Conservation (phyloP, 2,797 vertebrate genomes). For the Crypturellus tataupa region DNA sequence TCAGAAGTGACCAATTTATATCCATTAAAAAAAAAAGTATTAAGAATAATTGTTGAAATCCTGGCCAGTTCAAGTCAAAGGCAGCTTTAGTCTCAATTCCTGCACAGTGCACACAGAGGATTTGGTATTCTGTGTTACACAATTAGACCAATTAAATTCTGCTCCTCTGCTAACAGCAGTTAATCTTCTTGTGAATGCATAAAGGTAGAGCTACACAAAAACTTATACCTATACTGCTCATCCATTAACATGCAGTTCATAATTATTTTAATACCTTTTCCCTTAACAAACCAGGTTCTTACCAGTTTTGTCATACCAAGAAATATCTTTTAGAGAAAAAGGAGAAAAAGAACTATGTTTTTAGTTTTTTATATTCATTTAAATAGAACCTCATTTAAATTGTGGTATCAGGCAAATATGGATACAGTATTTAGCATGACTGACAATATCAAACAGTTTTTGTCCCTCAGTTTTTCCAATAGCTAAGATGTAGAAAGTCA, state of each 20-base stretch:
- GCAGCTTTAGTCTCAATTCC: neutral
- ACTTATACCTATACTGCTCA: neutral
- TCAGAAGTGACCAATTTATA: conserved; percentile 75
- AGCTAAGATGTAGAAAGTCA: neutral
- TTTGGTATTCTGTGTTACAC: conserved; percentile 41
- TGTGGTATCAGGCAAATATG: neutral
- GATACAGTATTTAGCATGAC: neutral
- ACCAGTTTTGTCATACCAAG: neutral
- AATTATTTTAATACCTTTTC: conserved; percentile 31
- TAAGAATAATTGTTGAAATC: conserved; percentile 28
- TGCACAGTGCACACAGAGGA: neutral
- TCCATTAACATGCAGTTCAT: neutral
- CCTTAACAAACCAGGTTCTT: neutral
- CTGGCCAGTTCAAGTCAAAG: neutral
- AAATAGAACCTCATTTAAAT: neutral
- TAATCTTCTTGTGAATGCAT: conserved; percentile 47
- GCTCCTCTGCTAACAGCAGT: conserved; percentile 37
- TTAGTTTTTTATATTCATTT: neutral
- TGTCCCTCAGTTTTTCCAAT: neutral
- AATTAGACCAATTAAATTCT: conserved; percentile 58
- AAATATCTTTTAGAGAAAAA: neutral
- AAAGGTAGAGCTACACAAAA: conserved; percentile 27
- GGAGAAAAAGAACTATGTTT: neutral
- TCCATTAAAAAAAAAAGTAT: neutral
- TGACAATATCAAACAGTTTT: neutral